phyloP scores from a whole-genome alignment of 2,797 vertebrate species.

The Esox lucius region DNA sequence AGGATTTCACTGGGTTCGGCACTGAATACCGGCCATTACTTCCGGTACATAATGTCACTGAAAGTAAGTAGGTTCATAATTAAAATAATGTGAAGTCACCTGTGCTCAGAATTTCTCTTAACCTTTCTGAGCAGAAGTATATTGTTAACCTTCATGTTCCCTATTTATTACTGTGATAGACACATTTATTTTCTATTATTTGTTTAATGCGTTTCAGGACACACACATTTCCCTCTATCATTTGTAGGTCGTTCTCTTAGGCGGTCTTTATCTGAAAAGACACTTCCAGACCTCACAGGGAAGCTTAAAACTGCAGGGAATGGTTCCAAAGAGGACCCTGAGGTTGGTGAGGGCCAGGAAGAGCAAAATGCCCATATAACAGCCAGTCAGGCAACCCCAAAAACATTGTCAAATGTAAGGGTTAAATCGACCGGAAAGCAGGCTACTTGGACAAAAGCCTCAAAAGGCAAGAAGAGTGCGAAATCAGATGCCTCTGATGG shows the following conservation, averaged over 20 bases:
- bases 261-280: conserved; percentile 38
- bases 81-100: background rate
- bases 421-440: conserved; percentile 33
- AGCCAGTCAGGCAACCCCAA: conserved; percentile 56
- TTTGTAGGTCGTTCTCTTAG: conserved; percentile 29
- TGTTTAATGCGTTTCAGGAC: background rate
- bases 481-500: conserved; percentile 28
- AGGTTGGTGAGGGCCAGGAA: conserved; percentile 23
- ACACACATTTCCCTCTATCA: background rate
- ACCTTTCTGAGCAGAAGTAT: background rate
- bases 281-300: conserved; percentile 52
- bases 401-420: conserved; percentile 37
- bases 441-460: conserved; percentile 31
- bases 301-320: conserved; percentile 58
- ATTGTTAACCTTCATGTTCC: background rate
- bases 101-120: background rate
- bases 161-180: background rate
- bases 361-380: conserved; percentile 44
- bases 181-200: background rate
- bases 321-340: conserved; percentile 42
- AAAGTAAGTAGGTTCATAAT: conserved; percentile 52
- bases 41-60: conserved; percentile 61
- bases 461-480: conserved; percentile 6
- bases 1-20: conserved; percentile 84
- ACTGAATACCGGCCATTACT: conserved; percentile 65